Percentiles rank a stretch among this genome's conserved stretches.
Conservation (phyloP, 2,888 invertebrate genomes). For the Empis livida region DNA sequence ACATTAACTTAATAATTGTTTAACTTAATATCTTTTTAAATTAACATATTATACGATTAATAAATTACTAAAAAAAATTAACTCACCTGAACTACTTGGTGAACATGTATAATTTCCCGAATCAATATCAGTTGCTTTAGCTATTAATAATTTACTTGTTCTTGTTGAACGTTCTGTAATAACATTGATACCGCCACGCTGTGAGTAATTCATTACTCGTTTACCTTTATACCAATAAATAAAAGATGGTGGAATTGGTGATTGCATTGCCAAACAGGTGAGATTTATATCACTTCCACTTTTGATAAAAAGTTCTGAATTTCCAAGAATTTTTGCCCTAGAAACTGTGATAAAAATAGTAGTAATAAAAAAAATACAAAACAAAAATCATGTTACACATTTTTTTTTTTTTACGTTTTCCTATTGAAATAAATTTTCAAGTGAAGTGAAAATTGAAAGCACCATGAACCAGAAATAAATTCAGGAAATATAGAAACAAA, state of each 20-base stretch:
- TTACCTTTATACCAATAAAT: slow-evolving; percentile 81
- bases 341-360: slow-evolving; percentile 52
- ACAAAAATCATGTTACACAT: neutral
- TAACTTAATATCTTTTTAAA: too few species aligned
- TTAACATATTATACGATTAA: too few species aligned
- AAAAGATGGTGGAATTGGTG: slow-evolving; percentile 53
- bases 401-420: too few species aligned
- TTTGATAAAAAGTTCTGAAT: slow-evolving; percentile 76
- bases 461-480: too few species aligned
- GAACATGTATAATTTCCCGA: slow-evolving; percentile 83
- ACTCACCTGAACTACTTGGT: slow-evolving; percentile 57
- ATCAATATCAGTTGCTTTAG: slow-evolving; percentile 70
- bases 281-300: slow-evolving; percentile 89
- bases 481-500: too few species aligned
- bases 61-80: too few species aligned
- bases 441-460: too few species aligned
- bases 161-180: slow-evolving; percentile 79
- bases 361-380: neutral
- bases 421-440: too few species aligned
- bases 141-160: slow-evolving; percentile 75
- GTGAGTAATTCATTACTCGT: slow-evolving; percentile 75
- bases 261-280: slow-evolving; percentile 75
- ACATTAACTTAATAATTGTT: too few species aligned
- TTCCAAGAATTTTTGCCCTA: slow-evolving; percentile 78
- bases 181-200: slow-evolving; percentile 75